Conservation (phyloP, 2,888 invertebrate genomes). For the Amblyjoppa fuscipennis region DNA sequence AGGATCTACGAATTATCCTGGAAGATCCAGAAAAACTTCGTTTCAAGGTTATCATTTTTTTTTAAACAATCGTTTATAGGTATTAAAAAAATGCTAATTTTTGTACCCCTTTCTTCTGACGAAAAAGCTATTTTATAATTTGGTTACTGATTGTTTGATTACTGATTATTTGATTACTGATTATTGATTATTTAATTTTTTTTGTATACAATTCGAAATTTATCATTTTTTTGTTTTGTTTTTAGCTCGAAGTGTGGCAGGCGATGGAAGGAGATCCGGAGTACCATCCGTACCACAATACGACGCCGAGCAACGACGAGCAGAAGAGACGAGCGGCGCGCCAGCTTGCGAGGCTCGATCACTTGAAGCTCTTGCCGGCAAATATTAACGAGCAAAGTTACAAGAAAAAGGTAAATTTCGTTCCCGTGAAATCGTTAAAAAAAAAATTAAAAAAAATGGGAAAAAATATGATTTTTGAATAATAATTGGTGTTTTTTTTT, state of each 20-base stretch:
- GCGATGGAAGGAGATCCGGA: slow-evolving; percentile 92
- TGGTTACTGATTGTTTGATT: too few species aligned
- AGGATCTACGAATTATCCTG: slow-evolving; percentile 86
- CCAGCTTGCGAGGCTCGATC: slow-evolving; percentile 89
- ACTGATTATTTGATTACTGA: too few species aligned
- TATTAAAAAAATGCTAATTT: neutral
- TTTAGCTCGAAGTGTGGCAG: slow-evolving; percentile 92
- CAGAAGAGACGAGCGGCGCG: slow-evolving; percentile 90
- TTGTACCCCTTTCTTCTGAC: too few species aligned
- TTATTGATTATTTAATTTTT: too few species aligned
- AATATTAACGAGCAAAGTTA: slow-evolving; percentile 88
- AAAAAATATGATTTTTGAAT: neutral
- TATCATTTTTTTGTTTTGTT: neutral
- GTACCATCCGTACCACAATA: slow-evolving; percentile 88
- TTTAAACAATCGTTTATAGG: neutral
- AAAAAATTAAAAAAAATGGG: slow-evolving; percentile 15
- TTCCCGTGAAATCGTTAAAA: slow-evolving; percentile 6
- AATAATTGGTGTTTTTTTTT: neutral
- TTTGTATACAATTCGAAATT: neutral
- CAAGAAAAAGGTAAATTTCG: slow-evolving; percentile 87
- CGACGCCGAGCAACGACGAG: slow-evolving; percentile 90
- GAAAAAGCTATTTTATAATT: too few species aligned
- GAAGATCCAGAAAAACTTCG: slow-evolving; percentile 87
- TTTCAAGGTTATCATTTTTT: slow-evolving; percentile 85
- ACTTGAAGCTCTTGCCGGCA: slow-evolving; percentile 89